Base-by-base conservation (phyloP, 1,140 invertebrate species). In the Caenorhabditis inopinata region DNA sequence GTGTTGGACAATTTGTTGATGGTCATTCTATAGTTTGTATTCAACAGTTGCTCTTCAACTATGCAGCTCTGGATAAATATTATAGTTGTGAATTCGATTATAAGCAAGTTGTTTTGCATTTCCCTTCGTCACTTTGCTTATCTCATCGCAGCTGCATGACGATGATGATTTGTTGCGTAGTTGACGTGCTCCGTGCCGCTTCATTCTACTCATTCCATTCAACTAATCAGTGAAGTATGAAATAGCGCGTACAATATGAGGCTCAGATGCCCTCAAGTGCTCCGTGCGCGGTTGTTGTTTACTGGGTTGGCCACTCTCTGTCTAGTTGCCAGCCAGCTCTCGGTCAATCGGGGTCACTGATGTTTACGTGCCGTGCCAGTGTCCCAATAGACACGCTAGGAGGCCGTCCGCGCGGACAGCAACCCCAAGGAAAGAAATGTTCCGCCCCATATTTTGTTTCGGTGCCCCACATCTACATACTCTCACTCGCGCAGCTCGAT, bases 331-430 rank as follows among this genome's bases (percentile, higher is more conserved):
- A 68, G 58, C 58, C 58, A 68, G 58, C 58, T 68, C 32, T 68
- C 58, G 58, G 58, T 68, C 58, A 68, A 6, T 68, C 58, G 58
- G 58, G 58, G 58, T 68, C 58, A 68, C 58, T 68, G 58, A 68
- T 68, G 58, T 68, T 68, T 68, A 68, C 58, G 58, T 68, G 58
- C 58, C 58, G 58, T 68, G 58, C 58, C 58, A 68, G 58, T 68
- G 58, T 38, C 58, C 58, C 58, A 68, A 68, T 68, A 68, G 58
- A 68, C 58, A 68, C 58, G 58, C 58, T 21, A 32, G 23, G 51
- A 25, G 27, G 51, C 27, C 58, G 58, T 38, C 58, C 58, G 58
- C 58, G 58, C 58, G 32, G 32, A 38, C 32, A 38, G 16, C 51
- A 3, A 38, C 11, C 32, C 32, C 58, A 42, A 42, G 38, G n/a